These are phyloP conservation scores for Triplophysa bombifrons DNA, from an alignment of 2,797 vertebrate genomes.

Conservation along the genomic window DNA sequence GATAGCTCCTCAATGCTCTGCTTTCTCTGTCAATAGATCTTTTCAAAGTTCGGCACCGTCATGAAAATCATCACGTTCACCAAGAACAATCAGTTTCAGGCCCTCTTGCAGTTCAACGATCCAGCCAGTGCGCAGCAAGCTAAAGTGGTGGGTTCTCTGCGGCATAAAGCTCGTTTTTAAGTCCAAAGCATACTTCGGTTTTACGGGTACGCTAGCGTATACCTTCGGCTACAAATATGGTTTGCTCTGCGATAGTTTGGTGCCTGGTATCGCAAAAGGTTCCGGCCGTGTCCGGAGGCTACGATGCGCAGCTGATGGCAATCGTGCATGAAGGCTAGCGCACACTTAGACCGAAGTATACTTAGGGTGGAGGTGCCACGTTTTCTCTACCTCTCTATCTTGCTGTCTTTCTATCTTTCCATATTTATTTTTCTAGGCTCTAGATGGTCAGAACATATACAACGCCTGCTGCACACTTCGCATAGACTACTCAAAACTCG, in stretches of 20 bases:
- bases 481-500: slow-evolving; percentile 98
- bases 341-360: not conserved
- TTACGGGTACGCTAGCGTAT: not conserved
- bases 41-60: slow-evolving; percentile 97
- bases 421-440: slow-evolving; percentile 75
- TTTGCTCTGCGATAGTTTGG: too few species aligned
- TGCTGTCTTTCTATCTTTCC: slow-evolving; percentile 56
- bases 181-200: not conserved
- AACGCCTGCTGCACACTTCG: slow-evolving; percentile 97
- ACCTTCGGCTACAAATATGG: not conserved
- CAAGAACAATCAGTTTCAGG: slow-evolving; percentile 99
- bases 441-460: slow-evolving; percentile 98
- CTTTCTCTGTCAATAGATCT: slow-evolving; percentile 84
- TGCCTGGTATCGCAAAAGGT: too few species aligned
- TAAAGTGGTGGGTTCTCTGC: slow-evolving; percentile 84
- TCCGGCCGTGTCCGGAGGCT: too few species aligned
- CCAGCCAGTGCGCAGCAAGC: slow-evolving; percentile 94
- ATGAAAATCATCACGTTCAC: slow-evolving; percentile 99
- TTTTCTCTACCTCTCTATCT: slow-evolving; percentile 19
- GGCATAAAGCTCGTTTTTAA: not conserved
- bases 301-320: too few species aligned
- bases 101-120: slow-evolving; percentile 93
- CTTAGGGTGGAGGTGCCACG: not conserved
- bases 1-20: slow-evolving; percentile 59
- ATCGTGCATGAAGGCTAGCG: not conserved